Evolutionary conservation across 2,797 vertebrate species (phyloP), one percentile per base, ranked within the genome.

Genomic region (Myoxocephalus aenaeus): DNA sequence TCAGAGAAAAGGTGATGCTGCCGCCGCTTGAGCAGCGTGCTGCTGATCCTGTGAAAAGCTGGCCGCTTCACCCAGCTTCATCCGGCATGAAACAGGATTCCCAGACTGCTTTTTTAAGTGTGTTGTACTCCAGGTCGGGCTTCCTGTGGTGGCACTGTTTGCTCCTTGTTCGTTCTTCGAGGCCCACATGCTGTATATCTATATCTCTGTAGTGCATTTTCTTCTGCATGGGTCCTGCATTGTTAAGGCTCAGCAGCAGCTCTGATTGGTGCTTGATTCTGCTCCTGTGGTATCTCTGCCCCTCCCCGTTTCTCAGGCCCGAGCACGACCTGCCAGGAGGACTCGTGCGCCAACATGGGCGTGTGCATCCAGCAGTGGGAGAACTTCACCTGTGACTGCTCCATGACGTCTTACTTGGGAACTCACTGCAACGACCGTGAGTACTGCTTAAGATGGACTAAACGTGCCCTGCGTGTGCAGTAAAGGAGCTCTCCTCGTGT

Each of bases 331-430:
- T 99, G 98, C 82, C 98, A 99, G 90, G 98, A 99, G 88, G 98
- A 99, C 90, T 99, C 98, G 0, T 99, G 98, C 13, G 96, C 96
- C 0, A 99, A 99, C 93, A 97, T 98, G 89, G 98, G 98, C 0
- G 96, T 99, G 82, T 99, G 98, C 71, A 99, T 99, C 86, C 98
- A 99, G 86, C 97, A 98, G 22, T 99, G 98, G 97, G 98, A 99
- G 93, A 98, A 98, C 72, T 99, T 97, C 90, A 98, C 97, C 0
- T 99, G 98, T 0, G 98, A 99, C 89, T 99, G 98, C 86, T 96
- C 97, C 15, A 98, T 99, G 98, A 99, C 98, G 0, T 99, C 98
- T 0, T 99, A 98, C 89, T 95, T 96, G 0, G 98, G 98, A 81
- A 97, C 94, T 69, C 96, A 98, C 93, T 99, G 98, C 94, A 99